Evolutionary conservation across 2,797 vertebrate genomes (phyloP).

Genomic region (Steatocranus sp.): DNA sequence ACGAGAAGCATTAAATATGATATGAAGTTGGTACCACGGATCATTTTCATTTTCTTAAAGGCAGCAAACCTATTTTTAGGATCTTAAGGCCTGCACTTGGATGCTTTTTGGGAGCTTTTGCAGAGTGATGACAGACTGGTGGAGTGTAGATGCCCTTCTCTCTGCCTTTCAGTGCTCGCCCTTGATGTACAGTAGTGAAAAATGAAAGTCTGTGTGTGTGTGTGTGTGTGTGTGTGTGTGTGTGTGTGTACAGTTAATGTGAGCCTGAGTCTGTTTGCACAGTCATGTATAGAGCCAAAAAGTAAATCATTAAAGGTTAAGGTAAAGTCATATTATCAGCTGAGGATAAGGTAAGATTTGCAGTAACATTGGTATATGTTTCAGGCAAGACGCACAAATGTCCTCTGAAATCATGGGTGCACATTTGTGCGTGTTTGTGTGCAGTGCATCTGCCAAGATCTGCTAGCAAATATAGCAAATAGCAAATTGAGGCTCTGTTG

Average conservation of each 20-base stretch:
- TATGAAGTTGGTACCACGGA: background rate
- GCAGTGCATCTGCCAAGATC: background rate
- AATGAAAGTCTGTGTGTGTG: background rate
- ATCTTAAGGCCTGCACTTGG: background rate
- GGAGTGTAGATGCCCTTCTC: constrained; percentile 35
- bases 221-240: background rate
- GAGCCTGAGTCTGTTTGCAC: background rate
- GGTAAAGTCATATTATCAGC: background rate
- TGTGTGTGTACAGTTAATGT: background rate
- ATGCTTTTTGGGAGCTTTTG: background rate
- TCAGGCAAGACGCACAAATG: background rate
- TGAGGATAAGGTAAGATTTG: background rate
- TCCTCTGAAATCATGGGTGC: background rate
- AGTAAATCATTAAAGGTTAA: background rate
- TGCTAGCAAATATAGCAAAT: constrained; percentile 3
- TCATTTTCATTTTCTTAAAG: background rate
- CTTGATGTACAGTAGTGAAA: constrained; percentile 27
- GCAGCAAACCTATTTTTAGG: background rate
- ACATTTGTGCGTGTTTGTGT: background rate
- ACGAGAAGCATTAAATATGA: background rate
- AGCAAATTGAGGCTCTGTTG: constrained; percentile 26
- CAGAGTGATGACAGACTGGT: background rate
- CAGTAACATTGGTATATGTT: background rate
- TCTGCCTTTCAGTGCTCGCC: constrained; percentile 18
- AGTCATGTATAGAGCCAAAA: background rate